Evolutionary conservation across 2,888 invertebrate genomes (phyloP).

Genomic region (Therioaphis trifolii): DNA sequence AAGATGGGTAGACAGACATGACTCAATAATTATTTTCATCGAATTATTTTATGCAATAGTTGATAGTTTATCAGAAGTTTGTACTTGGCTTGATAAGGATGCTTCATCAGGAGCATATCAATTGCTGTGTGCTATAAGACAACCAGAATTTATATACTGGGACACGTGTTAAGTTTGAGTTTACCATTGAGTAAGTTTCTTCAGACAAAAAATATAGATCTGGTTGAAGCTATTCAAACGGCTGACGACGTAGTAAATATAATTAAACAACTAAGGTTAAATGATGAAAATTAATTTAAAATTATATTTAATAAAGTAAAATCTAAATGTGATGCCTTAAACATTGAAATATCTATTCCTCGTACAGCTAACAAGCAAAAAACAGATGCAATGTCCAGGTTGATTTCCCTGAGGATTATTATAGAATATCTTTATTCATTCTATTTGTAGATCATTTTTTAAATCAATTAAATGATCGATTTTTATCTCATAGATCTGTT

Average conservation of each 20-base stretch:
- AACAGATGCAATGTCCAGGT: neutral
- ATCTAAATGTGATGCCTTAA: conserved; percentile 9
- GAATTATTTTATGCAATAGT: neutral
- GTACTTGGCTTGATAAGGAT: neutral
- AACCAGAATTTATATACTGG: neutral
- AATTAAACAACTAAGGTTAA: neutral
- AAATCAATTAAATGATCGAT: neutral
- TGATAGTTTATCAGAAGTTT: neutral
- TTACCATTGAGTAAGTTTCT: neutral
- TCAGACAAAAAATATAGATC: neutral
- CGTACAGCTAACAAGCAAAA: neutral
- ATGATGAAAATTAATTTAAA: neutral
- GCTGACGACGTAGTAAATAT: neutral
- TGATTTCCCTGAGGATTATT: neutral
- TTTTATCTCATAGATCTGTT: neutral
- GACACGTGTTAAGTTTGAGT: neutral
- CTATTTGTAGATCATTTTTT: conserved; percentile 5
- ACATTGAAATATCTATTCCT: conserved; percentile 4
- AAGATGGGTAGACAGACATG: neutral
- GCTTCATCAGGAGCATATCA: neutral
- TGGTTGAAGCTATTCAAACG: neutral
- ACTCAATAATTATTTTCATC: neutral
- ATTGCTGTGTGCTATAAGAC: neutral
- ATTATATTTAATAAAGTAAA: neutral
- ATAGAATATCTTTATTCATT: neutral